Evolutionary conservation across 2,797 vertebrate species (phyloP), one percentile per base, ranked within the genome.

Genomic region (Enteromius viviparus): DNA sequence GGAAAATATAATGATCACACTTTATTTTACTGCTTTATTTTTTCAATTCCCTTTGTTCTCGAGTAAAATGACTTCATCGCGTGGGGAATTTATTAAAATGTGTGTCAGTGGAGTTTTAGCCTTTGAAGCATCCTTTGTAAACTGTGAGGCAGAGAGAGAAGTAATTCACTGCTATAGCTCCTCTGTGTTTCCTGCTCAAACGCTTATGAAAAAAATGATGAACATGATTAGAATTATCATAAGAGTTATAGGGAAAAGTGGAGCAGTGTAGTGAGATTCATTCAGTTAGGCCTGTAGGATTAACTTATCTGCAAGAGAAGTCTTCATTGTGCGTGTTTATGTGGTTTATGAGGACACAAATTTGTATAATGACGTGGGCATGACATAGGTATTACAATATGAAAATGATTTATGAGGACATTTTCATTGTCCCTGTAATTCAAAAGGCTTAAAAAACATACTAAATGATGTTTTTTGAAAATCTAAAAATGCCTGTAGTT

Each of bases 111-210:
- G 8, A 60, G 21, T 60, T 60, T 26, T 65, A 12, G 55, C 17
- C 72, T 86, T 78, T 77, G 78, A 80, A 77, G 68, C 21, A 47
- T 40, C 47, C 55, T 86, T 64, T 65, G 71, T 80, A 55, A 21
- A 53, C 74, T 40, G 53, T 32, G 37, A 47, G 32, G 68, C 62
- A n/a, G 60, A 75, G 21, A 60, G 10, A 76, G 60, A 75, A 37
- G 3, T 11, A 17, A 66, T 45, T 42, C 37, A 37, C 21, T 34
- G 5, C 23, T 75, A 65, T 29, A 69, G 32, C 42, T 85, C 23
- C 11, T 26, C 14, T 32, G 78, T 60, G 65, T 64, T 65, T 80
- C 76, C 55, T 71, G 29, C 71, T 70, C 6, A 51, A 60, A 29
- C 5, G 7, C 37, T 81, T 21, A 76, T 47, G 17, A 17, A 51